Conservation (phyloP, 1,140 invertebrate genomes). For the Ceratosolen solmsi region DNA sequence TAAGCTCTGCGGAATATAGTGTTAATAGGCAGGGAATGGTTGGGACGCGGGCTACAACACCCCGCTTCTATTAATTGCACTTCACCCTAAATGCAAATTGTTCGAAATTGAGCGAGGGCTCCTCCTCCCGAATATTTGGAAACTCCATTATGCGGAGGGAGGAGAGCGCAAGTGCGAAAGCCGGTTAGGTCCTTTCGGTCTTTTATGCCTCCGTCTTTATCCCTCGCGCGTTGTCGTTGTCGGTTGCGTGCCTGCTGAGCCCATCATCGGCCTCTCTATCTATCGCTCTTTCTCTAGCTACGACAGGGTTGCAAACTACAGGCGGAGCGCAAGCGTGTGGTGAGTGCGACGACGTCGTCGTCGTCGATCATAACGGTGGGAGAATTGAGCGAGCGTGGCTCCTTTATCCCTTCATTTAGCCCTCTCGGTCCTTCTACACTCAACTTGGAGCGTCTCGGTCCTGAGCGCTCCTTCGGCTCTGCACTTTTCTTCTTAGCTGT, state of each 20-base stretch:
- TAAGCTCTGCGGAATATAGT: conserved; percentile 72
- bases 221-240: not conserved
- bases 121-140: conserved; percentile 73
- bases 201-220: not conserved
- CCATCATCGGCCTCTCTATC: not conserved
- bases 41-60: conserved; percentile 63
- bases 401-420: conserved; percentile 10
- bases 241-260: conserved; percentile 37
- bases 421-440: not conserved
- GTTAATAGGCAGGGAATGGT: conserved; percentile 73
- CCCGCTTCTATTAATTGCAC: conserved; percentile 74
- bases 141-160: conserved; percentile 69
- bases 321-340: not conserved
- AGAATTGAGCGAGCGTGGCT: not conserved
- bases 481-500: not conserved
- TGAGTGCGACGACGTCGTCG: not conserved
- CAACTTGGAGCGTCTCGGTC: not conserved
- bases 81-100: conserved; percentile 75
- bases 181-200: not conserved
- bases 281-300: not conserved
- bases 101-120: conserved; percentile 73
- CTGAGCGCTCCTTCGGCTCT: not conserved
- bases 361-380: not conserved
- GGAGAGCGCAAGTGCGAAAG: conserved; percentile 60
- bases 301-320: not conserved